Percentiles rank a stretch among this genome's conserved stretches.
These are phyloP conservation scores for Phalanger gymnotis DNA, from an alignment of 2,797 vertebrate species.

Conservation along the genomic window DNA sequence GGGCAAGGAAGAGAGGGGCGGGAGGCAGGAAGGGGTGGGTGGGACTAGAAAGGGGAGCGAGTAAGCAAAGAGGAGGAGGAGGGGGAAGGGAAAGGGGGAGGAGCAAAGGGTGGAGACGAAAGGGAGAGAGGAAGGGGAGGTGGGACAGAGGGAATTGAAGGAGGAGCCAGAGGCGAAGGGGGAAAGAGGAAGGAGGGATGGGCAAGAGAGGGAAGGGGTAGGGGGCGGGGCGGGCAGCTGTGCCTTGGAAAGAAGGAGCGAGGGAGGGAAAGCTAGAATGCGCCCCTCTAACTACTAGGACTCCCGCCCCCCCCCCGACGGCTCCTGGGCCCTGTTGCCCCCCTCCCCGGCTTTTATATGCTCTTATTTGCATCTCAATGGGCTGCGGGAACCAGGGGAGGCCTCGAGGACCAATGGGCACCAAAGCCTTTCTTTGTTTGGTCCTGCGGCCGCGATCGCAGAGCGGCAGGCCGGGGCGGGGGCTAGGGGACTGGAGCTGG, in stretches of 20 bases:
- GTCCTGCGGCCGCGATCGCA: background rate
- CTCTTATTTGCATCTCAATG: conserved; percentile 66
- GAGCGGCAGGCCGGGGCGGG: conserved; percentile 65
- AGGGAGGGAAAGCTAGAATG: background rate
- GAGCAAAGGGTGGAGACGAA: background rate
- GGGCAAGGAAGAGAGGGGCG: background rate
- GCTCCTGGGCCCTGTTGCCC: rapidly evolving
- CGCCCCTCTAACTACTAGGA: background rate
- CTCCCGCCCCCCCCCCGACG: background rate
- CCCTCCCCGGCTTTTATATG: conserved; percentile 1
- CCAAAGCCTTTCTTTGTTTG: conserved; percentile 60
- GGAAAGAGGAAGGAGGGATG: background rate
- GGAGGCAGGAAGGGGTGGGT: background rate
- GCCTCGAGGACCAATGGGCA: conserved; percentile 78
- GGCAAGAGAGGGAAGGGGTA: background rate
- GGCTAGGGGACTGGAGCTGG: background rate
- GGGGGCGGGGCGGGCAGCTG: background rate
- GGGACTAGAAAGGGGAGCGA: background rate
- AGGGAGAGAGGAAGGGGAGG: no score
- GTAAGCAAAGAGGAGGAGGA: background rate
- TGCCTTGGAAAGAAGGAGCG: background rate
- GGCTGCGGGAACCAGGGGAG: conserved; percentile 82
- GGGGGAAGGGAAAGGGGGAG: no score
- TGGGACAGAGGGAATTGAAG: no score
- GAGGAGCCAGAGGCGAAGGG: background rate